Evolutionary conservation across 92 coral and sea anemone species (phyloP).

Genomic region (Scolanthus callimorphus): DNA sequence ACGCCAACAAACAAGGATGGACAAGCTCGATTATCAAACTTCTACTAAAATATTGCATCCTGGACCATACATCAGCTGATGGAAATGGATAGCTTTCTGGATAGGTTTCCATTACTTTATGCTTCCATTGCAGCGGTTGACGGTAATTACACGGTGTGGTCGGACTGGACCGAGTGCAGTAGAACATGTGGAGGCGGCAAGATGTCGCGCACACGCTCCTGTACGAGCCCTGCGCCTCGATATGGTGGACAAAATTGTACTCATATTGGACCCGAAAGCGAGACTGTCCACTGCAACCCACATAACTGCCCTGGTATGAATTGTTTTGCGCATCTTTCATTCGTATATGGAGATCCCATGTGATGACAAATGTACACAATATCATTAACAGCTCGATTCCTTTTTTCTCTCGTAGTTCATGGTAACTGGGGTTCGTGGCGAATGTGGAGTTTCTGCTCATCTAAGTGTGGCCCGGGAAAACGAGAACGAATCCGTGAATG

Average conservation of each 20-base stretch:
- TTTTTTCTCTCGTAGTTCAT: slow-evolving; percentile 54
- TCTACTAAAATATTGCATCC: too few species aligned
- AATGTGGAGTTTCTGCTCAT: slow-evolving; percentile 95
- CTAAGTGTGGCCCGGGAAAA: slow-evolving; percentile 94
- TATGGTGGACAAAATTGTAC: slow-evolving; percentile 79
- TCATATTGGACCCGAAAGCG: slow-evolving; percentile 76
- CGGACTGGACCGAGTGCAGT: slow-evolving; percentile 87
- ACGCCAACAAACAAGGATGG: too few species aligned
- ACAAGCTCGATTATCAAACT: too few species aligned
- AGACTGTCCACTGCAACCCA: slow-evolving; percentile 87
- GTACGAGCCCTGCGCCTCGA: slow-evolving; percentile 73
- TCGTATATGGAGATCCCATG: too few species aligned
- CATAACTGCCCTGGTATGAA: slow-evolving; percentile 85
- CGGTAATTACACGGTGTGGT: slow-evolving; percentile 88
- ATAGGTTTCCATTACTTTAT: too few species aligned
- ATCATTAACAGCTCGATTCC: too few species aligned
- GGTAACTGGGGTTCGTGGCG: slow-evolving; percentile 99
- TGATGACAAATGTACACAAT: too few species aligned
- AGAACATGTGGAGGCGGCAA: slow-evolving; percentile 87
- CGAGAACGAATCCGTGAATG: slow-evolving; percentile 97
- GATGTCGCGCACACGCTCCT: slow-evolving; percentile 67
- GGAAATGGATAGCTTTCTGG: too few species aligned
- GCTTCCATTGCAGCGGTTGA: slow-evolving; percentile 81
- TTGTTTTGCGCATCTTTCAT: too few species aligned
- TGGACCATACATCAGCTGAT: too few species aligned